These are phyloP conservation scores for Cygnus olor DNA, from an alignment of 2,797 vertebrate genomes.

Conservation along the genomic window DNA sequence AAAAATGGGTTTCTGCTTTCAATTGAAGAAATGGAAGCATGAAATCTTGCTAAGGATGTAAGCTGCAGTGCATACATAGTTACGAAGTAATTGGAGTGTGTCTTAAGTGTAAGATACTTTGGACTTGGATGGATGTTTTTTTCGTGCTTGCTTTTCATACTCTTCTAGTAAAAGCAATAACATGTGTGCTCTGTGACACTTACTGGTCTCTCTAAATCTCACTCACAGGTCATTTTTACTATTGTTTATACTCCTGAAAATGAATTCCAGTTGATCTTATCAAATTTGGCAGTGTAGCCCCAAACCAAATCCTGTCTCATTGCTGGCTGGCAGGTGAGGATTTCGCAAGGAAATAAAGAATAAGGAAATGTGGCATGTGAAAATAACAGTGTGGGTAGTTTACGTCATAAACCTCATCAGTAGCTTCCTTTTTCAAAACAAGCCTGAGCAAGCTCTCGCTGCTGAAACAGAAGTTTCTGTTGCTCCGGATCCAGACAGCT, in stretches of 20 bases:
- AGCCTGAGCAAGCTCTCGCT: neutral
- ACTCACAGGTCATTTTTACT: neutral
- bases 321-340: neutral
- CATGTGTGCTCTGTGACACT: neutral
- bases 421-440: neutral
- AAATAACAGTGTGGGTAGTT: neutral
- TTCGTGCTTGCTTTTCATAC: neutral
- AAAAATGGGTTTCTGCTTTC: neutral
- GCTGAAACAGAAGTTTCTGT: neutral
- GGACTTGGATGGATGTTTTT: neutral
- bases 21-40: neutral
- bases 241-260: neutral
- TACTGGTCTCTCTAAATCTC: neutral
- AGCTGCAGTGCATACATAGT: fast-evolving
- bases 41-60: neutral
- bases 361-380: neutral
- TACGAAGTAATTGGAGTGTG: neutral
- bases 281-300: neutral
- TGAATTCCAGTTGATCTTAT: neutral
- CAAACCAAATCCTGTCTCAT: neutral
- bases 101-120: neutral
- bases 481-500: neutral
- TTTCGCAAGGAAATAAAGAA: neutral
- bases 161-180: neutral
- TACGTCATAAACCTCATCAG: neutral